Evolutionary conservation across 2,888 invertebrate species (phyloP).

Genomic region (Pharmacophagus antenor): DNA sequence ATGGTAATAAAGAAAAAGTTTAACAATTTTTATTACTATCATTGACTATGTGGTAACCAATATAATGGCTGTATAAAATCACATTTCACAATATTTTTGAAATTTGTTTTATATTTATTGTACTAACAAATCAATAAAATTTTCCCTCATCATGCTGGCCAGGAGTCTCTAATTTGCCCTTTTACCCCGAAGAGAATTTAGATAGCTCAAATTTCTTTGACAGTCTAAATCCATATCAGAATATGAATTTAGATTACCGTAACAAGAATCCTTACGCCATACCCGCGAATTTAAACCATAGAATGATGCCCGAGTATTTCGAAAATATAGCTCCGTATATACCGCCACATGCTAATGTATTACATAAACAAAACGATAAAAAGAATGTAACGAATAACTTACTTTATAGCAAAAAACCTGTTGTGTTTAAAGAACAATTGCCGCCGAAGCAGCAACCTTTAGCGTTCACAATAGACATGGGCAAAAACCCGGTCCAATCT

Average conservation of each 20-base stretch:
- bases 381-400: slow-evolving; percentile 48
- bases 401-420: slow-evolving; percentile 51
- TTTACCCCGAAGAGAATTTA: slow-evolving; percentile 61
- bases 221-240: slow-evolving; percentile 65
- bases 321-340: slow-evolving; percentile 62
- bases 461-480: slow-evolving; percentile 64
- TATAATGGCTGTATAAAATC: slow-evolving; percentile 16
- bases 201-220: slow-evolving; percentile 73
- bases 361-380: slow-evolving; percentile 43
- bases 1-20: too few relatives aligned
- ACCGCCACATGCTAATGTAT: slow-evolving; percentile 67
- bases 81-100: slow-evolving; percentile 36
- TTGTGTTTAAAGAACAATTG: slow-evolving; percentile 63
- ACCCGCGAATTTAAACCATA: slow-evolving; percentile 73
- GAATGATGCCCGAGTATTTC: slow-evolving; percentile 59
- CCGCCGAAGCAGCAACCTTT: slow-evolving; percentile 51
- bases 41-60: slow-evolving; percentile 6
- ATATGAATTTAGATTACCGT: slow-evolving; percentile 57
- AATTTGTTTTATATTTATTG: slow-evolving; percentile 26
- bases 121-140: slow-evolving; percentile 40
- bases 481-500: slow-evolving; percentile 56
- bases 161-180: slow-evolving; percentile 54
- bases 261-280: slow-evolving; percentile 78
- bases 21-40: background rate
- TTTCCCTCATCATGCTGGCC: slow-evolving; percentile 61